Evolutionary conservation across 1,140 invertebrate species (phyloP).

Genomic region (Ceratitis capitata): DNA sequence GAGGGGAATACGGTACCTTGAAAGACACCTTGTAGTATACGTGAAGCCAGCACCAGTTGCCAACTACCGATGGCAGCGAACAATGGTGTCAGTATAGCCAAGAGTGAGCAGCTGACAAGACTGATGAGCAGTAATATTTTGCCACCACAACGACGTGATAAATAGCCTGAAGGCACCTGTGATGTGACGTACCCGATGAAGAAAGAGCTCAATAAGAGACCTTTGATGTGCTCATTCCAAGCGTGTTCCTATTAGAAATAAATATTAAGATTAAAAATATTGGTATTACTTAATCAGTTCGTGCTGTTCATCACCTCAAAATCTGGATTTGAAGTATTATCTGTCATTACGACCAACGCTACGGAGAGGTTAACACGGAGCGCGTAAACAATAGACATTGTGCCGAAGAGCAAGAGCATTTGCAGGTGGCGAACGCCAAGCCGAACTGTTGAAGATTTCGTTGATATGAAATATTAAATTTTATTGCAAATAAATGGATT

Average conservation of each 20-base stretch:
- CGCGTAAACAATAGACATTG: slow-evolving; percentile 71
- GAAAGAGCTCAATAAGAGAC: slow-evolving; percentile 69
- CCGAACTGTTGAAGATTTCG: slow-evolving; percentile 37
- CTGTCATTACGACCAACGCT: slow-evolving; percentile 68
- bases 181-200: slow-evolving; percentile 69
- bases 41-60: slow-evolving; percentile 67
- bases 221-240: slow-evolving; percentile 63
- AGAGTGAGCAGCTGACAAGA: slow-evolving; percentile 54
- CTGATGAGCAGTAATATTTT: slow-evolving; percentile 70
- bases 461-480: background rate
- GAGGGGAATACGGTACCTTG: slow-evolving; percentile 82
- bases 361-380: slow-evolving; percentile 76
- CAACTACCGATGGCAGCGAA: slow-evolving; percentile 65
- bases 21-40: slow-evolving; percentile 77
- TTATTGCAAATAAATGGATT: background rate
- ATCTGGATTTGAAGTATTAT: slow-evolving; percentile 49
- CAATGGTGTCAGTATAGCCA: slow-evolving; percentile 64
- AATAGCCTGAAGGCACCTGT: slow-evolving; percentile 72
- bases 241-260: slow-evolving; percentile 63
- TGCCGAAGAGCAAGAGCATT: slow-evolving; percentile 71
- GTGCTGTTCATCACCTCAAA: slow-evolving; percentile 50
- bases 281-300: no score
- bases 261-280: no score
- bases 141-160: slow-evolving; percentile 71
- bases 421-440: slow-evolving; percentile 75